Evolutionary conservation across 92 coral and sea anemone species (phyloP), one percentile per base, ranked within the genome.

Genomic region (Nematostella vectensis): DNA sequence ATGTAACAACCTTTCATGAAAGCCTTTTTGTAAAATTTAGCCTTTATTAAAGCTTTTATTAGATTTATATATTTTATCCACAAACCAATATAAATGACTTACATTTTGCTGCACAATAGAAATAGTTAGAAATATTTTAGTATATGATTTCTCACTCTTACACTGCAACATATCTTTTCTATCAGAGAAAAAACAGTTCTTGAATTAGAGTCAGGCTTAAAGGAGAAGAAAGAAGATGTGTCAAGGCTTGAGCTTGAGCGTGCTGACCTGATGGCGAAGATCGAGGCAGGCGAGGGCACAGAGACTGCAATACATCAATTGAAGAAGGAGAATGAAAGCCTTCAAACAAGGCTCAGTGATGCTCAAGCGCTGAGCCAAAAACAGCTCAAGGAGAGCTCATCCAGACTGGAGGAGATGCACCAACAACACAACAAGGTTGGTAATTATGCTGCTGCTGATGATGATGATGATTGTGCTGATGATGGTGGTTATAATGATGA

Each of bases 241-340:
- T 49, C 76, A 22, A 71, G 99, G 47, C 81, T 86, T 36, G 96
- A 93, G 52, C 78, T 68, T 20, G 99, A 93, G 47, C 71, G 99
- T 40, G 79, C 95, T 26, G 99, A 93, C n/a, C 89, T 93, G 18
- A 93, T 93, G 55, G 91, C 87, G 2, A 93, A 93, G 98, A 93
- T 93, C 52, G 98, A 93, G 71, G 96, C 96, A 28, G 98, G 98
- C 15, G 98, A 88, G 50, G 98, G 98, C 62, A 59, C 89, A 11
- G 89, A 83, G 37, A 93, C 98, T 18, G 85, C 94, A 0, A 93
- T 93, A 11, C 70, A 79, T 53, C 98, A 93, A 30, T 74, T 93
- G 6, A 78, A 75, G 29, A 89, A 82, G 55, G 98, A 91, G 75
- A 91, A 86, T 87, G 98, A 85, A 53, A 20, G 39, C 29, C 25